Base-by-base conservation (phyloP, 1,140 invertebrate species). In the Idris sp. region DNA sequence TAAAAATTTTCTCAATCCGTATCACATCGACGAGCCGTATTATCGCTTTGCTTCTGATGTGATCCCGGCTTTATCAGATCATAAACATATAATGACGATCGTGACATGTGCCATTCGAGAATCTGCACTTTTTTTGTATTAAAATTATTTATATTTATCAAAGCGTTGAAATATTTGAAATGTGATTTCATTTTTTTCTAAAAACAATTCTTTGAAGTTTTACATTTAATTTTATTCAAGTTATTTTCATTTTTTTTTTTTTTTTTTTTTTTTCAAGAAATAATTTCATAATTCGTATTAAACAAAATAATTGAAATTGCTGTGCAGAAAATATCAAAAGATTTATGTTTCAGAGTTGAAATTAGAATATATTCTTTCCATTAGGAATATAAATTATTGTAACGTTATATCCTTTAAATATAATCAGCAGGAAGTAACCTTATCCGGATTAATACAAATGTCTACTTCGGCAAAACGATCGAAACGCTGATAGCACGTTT, bases 71-170 rank as follows among this genome's bases (percentile, higher is more conserved):
- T n/a, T 53, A 54, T 74, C 71, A 67, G 46, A 61, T 61, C 38
- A 40, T 10, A 54, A 56, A 30, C 54, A 30, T 41, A 67, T 74
- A 74, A 74, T 68, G 62, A 74, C 56, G 49, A 68, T 62, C 72
- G 72, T 74, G n/a, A n/a, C 61, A 68, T 36, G 25, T 35, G 48
- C 18, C 40, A 48, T 26, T 48, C 16, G 22, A 30, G 33, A 67
- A n/a, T n/a, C n/a, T n/a, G n/a, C n/a, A n/a, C n/a, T n/a, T n/a
- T n/a, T n/a, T n/a, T n/a, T n/a, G n/a, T n/a, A n/a, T n/a, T n/a
- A n/a, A n/a, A n/a, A n/a, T n/a, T n/a, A n/a, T n/a, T n/a, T n/a
- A n/a, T n/a, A n/a, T n/a, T n/a, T n/a, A n/a, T n/a, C n/a, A n/a
- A n/a, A n/a, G n/a, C n/a, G n/a, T n/a, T n/a, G n/a, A n/a, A n/a